phyloP scores from a whole-genome alignment of 2,797 vertebrate species.

The Morelia viridis region DNA sequence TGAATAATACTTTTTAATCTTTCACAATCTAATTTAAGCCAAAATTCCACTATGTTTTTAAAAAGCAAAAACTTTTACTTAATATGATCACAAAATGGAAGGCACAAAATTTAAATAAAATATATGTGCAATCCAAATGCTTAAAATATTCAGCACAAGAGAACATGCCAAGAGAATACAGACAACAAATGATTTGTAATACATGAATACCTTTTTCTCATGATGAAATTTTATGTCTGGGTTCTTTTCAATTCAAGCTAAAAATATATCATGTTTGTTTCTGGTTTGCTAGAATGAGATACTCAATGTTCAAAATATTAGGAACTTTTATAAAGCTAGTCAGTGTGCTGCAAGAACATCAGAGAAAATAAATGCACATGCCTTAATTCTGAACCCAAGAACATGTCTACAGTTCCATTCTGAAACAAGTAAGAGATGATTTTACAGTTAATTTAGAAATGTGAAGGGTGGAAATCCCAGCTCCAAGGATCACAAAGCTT shows the following conservation, averaged over 20 bases:
- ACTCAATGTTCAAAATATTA: not conserved
- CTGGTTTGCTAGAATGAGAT: accelerated
- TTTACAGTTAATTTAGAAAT: conserved; percentile 26
- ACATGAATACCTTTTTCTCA: not conserved
- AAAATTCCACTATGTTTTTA: not conserved
- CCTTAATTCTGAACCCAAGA: not conserved
- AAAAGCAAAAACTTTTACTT: not conserved
- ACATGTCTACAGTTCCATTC: not conserved
- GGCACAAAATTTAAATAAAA: not conserved
- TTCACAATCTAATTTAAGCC: not conserved
- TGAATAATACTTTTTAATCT: not conserved
- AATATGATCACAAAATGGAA: not conserved
- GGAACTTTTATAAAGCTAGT: too few relatives aligned
- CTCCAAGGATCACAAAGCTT: conserved; percentile 32
- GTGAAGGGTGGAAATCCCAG: conserved; percentile 34
- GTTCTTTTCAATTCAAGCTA: not conserved
- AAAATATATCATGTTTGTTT: not conserved
- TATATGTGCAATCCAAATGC: conserved; percentile 6
- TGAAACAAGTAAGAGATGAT: not conserved
- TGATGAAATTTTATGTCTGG: not conserved
- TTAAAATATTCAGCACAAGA: not conserved
- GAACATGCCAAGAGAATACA: not conserved
- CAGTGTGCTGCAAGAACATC: not conserved
- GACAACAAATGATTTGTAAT: not conserved
- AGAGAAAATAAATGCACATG: not conserved